These are phyloP conservation scores for Brachyopa scutellaris DNA, from an alignment of 2,888 invertebrate species.

Conservation along the genomic window DNA sequence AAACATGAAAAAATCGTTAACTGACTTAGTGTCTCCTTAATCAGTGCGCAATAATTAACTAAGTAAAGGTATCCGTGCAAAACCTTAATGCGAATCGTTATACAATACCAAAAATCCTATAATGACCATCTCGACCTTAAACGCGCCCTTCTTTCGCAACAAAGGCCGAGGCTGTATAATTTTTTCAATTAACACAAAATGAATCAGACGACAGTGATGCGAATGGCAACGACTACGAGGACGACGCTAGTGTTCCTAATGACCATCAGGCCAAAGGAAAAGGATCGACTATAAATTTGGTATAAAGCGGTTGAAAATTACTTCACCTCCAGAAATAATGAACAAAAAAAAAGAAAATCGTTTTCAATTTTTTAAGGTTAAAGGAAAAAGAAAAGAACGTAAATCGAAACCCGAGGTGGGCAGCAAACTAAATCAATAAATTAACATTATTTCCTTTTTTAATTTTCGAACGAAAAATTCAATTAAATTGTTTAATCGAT, in stretches of 20 bases:
- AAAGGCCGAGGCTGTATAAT: slow-evolving; percentile 27
- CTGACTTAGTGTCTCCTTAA: slow-evolving; percentile 20
- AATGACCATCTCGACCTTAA: slow-evolving; percentile 30
- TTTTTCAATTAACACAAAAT: slow-evolving; percentile 63
- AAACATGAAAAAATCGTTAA: slow-evolving; percentile 3
- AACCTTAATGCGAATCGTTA: not conserved
- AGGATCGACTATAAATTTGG: slow-evolving; percentile 15
- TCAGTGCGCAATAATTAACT: slow-evolving; percentile 20
- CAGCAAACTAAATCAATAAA: too few relatives aligned
- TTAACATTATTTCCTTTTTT: too few relatives aligned
- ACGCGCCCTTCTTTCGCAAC: slow-evolving; percentile 8
- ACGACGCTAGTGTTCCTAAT: not conserved
- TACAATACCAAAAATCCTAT: slow-evolving; percentile 4
- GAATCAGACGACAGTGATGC: slow-evolving; percentile 13
- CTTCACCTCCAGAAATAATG: slow-evolving; percentile 12
- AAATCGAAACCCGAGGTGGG: too few relatives aligned
- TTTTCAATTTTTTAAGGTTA: not conserved
- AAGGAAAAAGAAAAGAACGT: too few relatives aligned
- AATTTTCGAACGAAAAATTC: too few relatives aligned
- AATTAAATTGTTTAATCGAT: too few relatives aligned
- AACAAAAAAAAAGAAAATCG: not conserved
- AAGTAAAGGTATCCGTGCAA: slow-evolving; percentile 13
- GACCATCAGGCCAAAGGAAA: not conserved
- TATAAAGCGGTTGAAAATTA: not conserved
- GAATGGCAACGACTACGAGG: not conserved